Percentiles rank a stretch among this genome's conserved stretches.
phyloP scores from a whole-genome alignment of 2,888 invertebrate species.

The Dinocampus coccinellae region DNA sequence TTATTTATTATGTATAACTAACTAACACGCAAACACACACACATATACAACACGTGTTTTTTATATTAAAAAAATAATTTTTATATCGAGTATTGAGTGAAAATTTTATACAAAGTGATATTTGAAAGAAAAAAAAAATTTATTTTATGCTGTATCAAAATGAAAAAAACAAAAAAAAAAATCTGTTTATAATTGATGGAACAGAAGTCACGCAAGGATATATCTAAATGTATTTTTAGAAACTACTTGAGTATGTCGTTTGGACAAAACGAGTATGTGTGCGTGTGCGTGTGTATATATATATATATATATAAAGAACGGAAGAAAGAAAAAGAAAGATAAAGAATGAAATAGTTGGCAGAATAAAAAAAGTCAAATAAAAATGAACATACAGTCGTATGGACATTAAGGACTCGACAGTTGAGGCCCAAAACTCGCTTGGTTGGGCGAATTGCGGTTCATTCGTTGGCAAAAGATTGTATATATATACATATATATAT shows the following conservation, averaged over 20 bases:
- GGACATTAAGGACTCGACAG: conserved; percentile 10
- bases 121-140: too few species aligned
- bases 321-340: not conserved
- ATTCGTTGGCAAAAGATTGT: not conserved
- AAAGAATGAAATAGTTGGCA: not conserved
- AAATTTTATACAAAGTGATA: not conserved
- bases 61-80: too few species aligned
- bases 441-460: conserved; percentile 13
- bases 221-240: conserved; percentile 24
- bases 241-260: conserved; percentile 14
- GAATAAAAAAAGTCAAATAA: conserved; percentile 3
- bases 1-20: too few species aligned
- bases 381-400: conserved; percentile 7
- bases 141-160: not conserved
- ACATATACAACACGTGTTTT: not conserved
- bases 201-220: conserved; percentile 11
- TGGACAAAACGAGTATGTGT: not conserved
- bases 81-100: too few species aligned
- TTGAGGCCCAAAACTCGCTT: not conserved
- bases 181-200: not conserved
- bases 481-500: not conserved
- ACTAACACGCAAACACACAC: not conserved
- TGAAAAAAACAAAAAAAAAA: not conserved
- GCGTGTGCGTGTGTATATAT: too few species aligned
- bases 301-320: not conserved